Percentiles rank a stretch among this genome's conserved stretches.
These are phyloP conservation scores for Panurus biarmicus DNA, from an alignment of 2,113 vertebrate genomes.

Conservation along the genomic window DNA sequence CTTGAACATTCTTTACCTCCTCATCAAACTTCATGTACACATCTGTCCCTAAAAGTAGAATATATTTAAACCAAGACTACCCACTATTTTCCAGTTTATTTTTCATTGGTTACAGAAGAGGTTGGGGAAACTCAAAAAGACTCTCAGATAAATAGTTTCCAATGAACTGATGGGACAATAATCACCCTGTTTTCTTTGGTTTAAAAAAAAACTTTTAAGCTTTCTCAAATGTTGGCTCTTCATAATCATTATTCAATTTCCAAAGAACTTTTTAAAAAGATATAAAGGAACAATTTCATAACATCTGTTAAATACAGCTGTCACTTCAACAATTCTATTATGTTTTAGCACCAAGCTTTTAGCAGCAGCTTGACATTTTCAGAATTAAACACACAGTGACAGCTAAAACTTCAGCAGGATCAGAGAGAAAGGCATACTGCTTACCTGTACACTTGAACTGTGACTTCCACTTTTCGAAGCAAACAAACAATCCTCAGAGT, in stretches of 20 bases:
- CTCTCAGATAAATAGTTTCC: not conserved
- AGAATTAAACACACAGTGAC: not conserved
- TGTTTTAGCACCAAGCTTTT: not conserved
- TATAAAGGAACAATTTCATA: not conserved
- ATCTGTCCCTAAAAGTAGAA: not conserved
- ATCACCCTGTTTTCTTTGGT: not conserved
- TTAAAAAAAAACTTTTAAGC: not conserved
- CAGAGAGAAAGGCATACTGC: not conserved
- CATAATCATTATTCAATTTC: not conserved
- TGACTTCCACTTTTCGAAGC: slow-evolving; percentile 60
- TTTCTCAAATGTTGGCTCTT: not conserved
- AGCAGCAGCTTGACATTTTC: not conserved
- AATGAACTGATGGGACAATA: not conserved
- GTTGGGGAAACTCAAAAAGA: not conserved
- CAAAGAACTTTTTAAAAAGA: not conserved
- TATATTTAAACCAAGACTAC: not conserved
- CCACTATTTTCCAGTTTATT: not conserved
- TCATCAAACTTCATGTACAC: not conserved
- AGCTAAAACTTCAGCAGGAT: not conserved
- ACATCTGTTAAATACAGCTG: not conserved
- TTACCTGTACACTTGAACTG: slow-evolving; percentile 79
- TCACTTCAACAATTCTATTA: not conserved
- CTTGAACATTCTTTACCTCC: not conserved
- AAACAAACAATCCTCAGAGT: slow-evolving; percentile 73
- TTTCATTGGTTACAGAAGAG: not conserved